Conservation (phyloP, 2,113 vertebrate genomes). For the Leuciscus idus region DNA sequence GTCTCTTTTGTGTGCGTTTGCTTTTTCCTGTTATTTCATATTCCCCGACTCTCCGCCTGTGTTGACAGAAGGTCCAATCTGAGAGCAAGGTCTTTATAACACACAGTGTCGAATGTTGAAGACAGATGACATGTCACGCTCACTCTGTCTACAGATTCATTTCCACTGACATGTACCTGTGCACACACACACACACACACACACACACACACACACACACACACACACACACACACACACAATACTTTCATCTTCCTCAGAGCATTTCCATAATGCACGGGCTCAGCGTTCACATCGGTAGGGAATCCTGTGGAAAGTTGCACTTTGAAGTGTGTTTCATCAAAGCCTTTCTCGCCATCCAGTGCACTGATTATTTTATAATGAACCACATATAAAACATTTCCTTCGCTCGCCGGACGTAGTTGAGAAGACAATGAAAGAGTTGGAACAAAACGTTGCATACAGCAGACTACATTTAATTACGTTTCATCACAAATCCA, state of each 20-base stretch:
- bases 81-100: conserved; percentile 72
- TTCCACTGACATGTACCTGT: conserved; percentile 29
- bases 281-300: conserved; percentile 29
- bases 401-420: conserved; percentile 60
- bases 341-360: conserved; percentile 62
- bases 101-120: conserved; percentile 69
- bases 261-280: conserved; percentile 17
- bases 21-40: conserved; percentile 71
- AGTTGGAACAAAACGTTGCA: conserved; percentile 62
- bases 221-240: conserved; percentile 30
- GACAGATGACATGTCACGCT: conserved; percentile 63
- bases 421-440: conserved; percentile 55
- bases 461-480: conserved; percentile 62
- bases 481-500: conserved; percentile 50
- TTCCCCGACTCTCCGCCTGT: conserved; percentile 67
- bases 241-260: conserved; percentile 44
- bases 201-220: conserved; percentile 25
- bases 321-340: conserved; percentile 63
- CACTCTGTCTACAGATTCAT: conserved; percentile 46
- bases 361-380: conserved; percentile 73
- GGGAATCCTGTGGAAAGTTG: conserved; percentile 46
- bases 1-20: conserved; percentile 58
- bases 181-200: conserved; percentile 33
- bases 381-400: conserved; percentile 72
- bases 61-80: conserved; percentile 70